Conservation (phyloP, 2,797 vertebrate species). For the Mionectes olivaceus region DNA sequence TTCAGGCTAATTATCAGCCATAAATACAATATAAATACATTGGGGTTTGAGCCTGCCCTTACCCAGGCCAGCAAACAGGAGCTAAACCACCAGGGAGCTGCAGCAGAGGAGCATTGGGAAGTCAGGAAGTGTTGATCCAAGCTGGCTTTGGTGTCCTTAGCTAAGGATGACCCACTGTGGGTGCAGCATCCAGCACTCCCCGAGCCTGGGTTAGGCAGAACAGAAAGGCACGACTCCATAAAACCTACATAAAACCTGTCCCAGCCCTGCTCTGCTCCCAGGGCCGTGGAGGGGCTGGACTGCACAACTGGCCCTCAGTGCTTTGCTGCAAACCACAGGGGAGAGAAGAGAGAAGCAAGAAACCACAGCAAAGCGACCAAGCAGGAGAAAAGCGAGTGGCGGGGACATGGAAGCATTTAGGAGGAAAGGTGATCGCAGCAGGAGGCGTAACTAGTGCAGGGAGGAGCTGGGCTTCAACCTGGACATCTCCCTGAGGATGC, state of each 20-base stretch:
- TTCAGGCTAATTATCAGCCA: not conserved
- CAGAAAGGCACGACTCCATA: not conserved
- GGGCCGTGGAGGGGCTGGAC: not conserved
- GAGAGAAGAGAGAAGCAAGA: not conserved
- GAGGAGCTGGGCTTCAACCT: not conserved
- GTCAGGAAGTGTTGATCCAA: not conserved
- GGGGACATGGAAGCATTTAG: not conserved
- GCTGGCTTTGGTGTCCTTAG: not conserved
- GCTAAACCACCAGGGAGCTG: not conserved
- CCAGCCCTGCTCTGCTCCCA: not conserved
- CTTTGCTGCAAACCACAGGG: not conserved
- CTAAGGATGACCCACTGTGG: not conserved
- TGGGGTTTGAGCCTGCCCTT: not conserved
- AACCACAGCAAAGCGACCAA: not conserved
- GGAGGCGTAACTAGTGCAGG: not conserved
- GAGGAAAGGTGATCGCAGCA: not conserved
- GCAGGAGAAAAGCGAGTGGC: rapidly evolving
- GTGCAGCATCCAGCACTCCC: not conserved
- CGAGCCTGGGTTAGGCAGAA: not conserved
- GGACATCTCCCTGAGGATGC: not conserved
- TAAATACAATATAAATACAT: slow-evolving; percentile 48
- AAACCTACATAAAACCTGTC: not conserved
- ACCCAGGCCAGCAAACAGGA: not conserved
- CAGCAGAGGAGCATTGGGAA: not conserved
- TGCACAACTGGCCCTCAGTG: not conserved